Evolutionary conservation across 2,113 vertebrate genomes (phyloP).

Genomic region (Daphoenositta chrysoptera): DNA sequence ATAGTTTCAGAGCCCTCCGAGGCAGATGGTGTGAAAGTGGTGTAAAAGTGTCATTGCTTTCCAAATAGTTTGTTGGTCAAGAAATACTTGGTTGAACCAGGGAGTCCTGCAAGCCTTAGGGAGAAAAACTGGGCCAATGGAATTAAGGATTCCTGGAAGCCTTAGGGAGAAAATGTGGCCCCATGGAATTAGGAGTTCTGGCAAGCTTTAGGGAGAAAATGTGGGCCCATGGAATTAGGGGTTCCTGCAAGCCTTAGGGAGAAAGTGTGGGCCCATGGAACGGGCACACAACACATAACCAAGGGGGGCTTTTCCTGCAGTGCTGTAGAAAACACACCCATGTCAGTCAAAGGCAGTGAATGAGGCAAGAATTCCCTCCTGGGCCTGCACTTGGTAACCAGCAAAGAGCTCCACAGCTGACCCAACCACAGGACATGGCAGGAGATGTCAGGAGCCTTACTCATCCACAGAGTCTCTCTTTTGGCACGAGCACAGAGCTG

Average conservation of each 20-base stretch:
- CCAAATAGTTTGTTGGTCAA: neutral
- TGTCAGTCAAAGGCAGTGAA: neutral
- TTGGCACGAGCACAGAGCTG: neutral
- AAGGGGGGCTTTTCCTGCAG: neutral
- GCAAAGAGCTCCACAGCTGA: neutral
- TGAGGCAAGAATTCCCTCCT: neutral
- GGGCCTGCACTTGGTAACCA: neutral
- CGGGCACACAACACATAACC: accelerated
- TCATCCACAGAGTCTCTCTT: neutral
- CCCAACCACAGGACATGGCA: neutral
- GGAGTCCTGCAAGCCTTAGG: neutral
- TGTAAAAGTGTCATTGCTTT: neutral
- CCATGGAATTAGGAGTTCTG: neutral
- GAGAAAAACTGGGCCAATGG: accelerated
- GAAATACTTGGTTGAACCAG: neutral
- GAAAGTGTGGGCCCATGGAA: neutral
- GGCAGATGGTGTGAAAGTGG: neutral
- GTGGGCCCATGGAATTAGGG: neutral
- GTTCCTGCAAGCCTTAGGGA: neutral
- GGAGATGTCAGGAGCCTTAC: neutral
- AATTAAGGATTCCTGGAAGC: neutral
- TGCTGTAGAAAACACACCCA: neutral
- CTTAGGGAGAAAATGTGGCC: neutral
- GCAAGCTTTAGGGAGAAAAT: neutral
- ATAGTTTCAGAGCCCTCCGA: accelerated